A percentile compares a stretch with the other conserved stretches of the same genome.
phyloP scores from a whole-genome alignment of 1,140 invertebrate genomes.

The Drosophila albomicans region DNA sequence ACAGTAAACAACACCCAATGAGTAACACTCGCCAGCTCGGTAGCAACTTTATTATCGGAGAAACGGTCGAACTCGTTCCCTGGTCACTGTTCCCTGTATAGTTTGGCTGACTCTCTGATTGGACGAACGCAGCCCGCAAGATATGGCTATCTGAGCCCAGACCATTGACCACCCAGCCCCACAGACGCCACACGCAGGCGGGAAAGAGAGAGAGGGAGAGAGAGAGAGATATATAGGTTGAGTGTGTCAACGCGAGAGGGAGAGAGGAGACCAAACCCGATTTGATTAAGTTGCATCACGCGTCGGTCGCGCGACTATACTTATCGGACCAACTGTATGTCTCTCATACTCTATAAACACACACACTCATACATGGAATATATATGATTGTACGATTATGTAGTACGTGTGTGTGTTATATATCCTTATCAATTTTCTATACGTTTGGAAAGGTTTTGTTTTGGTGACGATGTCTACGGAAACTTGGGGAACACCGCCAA shows the following conservation, averaged over 20 bases:
- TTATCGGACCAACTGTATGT: constrained; percentile 64
- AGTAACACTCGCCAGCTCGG: constrained; percentile 65
- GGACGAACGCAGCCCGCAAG: constrained; percentile 55
- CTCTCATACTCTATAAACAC: constrained; percentile 8
- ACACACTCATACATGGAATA: constrained; percentile 9
- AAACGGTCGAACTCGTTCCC: constrained; percentile 73
- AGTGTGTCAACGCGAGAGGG: constrained; percentile 8
- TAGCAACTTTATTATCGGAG: constrained; percentile 71
- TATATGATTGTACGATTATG: constrained; percentile 15
- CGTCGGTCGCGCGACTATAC: constrained; percentile 69
- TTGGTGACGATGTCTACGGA: constrained; percentile 45
- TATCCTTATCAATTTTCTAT: constrained; percentile 67
- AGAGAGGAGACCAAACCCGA: constrained; percentile 56
- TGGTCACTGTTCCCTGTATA: constrained; percentile 44
- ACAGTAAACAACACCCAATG: constrained; percentile 42
- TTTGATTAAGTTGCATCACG: constrained; percentile 80
- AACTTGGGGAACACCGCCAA: constrained; percentile 49
- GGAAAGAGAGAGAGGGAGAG: constrained; percentile 10
- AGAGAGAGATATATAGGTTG: not conserved
- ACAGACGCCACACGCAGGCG: constrained; percentile 48
- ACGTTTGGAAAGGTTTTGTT: constrained; percentile 52
- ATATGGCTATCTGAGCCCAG: constrained; percentile 74
- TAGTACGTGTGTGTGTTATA: constrained; percentile 27
- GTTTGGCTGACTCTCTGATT: constrained; percentile 69
- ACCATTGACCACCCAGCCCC: constrained; percentile 51